Base-by-base conservation (phyloP, 2,113 vertebrate genomes). In the Phalacrocorax brasilianus region DNA sequence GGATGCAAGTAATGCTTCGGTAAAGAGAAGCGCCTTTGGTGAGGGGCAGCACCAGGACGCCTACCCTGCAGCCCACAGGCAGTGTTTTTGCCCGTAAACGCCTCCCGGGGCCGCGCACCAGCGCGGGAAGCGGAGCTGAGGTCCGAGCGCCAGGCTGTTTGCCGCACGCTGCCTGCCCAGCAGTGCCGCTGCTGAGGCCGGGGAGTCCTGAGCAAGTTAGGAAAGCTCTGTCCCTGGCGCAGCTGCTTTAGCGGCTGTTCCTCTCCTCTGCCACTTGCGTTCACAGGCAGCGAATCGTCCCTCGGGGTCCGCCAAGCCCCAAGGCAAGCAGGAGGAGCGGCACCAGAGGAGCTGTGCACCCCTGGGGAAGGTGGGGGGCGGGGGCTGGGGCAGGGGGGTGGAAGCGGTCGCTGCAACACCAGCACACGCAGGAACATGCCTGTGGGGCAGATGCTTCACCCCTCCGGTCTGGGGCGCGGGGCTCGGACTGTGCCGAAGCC, bases 131-230 rank as follows among this genome's bases (percentile, higher is more conserved):
- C 63, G 35, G 58, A 66, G 66, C 50, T 1, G 38, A 38, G 66
- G 9, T 5, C 0, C 0, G 9, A 0, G 9, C 3, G 21, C 0
- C 3, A 35, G 49, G 66, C 58, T 22, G 32, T 17, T 50, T 20
- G 45, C 66, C 20, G 8, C 1, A 24, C 44, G 5, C 1, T 15
- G 35, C 35, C 17, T 24, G 22, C 23, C 22, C 53, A 32, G 77
- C 32, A 5, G 19, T 6, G 53, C 70, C 2, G 0, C 62, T 52
- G 32, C 12, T 1, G 32, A 38, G 62, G 33, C 23, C 8, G 23
- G 45, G 11, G 18, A 14, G 9, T 33, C 26, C 27, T 17, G 33
- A 53, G 45, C 38, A 19, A 19, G 53, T 22, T 13, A 35, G 53
- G 40, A 47, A 76, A 55, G 40, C 56, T 62, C 33, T 5, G 33